phyloP scores from a whole-genome alignment of 2,888 invertebrate species.

The Thereva nobilitata region DNA sequence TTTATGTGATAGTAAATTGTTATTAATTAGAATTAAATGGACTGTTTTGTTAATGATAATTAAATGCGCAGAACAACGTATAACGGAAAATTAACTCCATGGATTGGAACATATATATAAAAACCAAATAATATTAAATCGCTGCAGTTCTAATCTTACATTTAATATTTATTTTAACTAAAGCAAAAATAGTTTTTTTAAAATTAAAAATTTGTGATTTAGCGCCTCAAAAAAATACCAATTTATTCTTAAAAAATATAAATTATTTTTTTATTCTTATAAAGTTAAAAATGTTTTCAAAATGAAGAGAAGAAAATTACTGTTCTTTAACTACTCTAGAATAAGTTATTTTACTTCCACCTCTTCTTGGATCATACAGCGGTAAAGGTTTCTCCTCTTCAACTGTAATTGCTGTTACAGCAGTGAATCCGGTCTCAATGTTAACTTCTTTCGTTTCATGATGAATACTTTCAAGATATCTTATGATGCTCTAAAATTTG shows the following conservation, averaged over 20 bases:
- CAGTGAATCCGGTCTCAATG: slow-evolving; percentile 63
- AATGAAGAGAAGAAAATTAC: too few relatives aligned
- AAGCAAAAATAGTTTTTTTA: too few relatives aligned
- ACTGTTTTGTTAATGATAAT: too few relatives aligned
- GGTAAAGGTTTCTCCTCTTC: slow-evolving; percentile 50
- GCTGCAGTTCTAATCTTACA: too few relatives aligned
- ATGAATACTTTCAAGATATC: slow-evolving; percentile 48
- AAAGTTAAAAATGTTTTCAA: not conserved
- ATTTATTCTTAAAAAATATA: not conserved
- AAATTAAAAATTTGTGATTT: not conserved
- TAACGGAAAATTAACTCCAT: too few relatives aligned
- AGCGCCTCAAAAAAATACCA: not conserved
- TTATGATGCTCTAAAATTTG: slow-evolving; percentile 44
- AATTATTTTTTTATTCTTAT: not conserved
- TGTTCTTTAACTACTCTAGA: not conserved
- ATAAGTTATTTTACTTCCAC: slow-evolving; percentile 55
- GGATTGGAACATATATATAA: too few relatives aligned
- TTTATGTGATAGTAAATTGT: too few relatives aligned
- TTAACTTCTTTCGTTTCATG: slow-evolving; percentile 50
- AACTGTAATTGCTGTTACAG: slow-evolving; percentile 61
- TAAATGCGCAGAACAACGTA: too few relatives aligned
- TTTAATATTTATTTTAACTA: too few relatives aligned
- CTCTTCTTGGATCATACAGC: slow-evolving; percentile 58
- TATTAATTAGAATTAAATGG: too few relatives aligned
- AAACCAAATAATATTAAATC: too few relatives aligned